phyloP scores from a whole-genome alignment of 1,140 invertebrate genomes.

The Drosophila neocordata region DNA sequence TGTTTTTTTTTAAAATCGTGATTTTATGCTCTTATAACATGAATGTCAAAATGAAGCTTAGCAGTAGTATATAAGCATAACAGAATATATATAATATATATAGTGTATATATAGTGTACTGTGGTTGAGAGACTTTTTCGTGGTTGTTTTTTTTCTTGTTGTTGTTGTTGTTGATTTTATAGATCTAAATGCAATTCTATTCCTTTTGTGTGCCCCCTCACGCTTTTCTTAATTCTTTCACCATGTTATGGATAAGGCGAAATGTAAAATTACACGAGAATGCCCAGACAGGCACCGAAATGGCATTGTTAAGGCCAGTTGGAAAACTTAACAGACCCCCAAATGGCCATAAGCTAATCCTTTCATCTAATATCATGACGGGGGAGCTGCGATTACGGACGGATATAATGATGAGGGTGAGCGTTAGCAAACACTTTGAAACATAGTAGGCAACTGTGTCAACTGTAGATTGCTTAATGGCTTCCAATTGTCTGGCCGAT shows the following conservation, averaged over 20 bases:
- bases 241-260: conserved; percentile 48
- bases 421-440: conserved; percentile 55
- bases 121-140: neutral
- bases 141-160: neutral
- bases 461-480: conserved; percentile 49
- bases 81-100: conserved; percentile 27
- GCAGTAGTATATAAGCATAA: conserved; percentile 36
- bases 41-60: conserved; percentile 41
- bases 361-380: conserved; percentile 65
- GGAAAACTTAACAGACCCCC: conserved; percentile 70
- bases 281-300: conserved; percentile 73
- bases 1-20: conserved; percentile 39
- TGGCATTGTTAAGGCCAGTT: conserved; percentile 67
- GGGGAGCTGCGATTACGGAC: conserved; percentile 61
- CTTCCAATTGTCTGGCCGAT: conserved; percentile 31
- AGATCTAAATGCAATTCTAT: conserved; percentile 11
- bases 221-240: conserved; percentile 47
- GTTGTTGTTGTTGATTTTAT: neutral
- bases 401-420: conserved; percentile 56
- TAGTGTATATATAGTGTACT: neutral
- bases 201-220: conserved; percentile 20
- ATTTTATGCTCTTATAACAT: conserved; percentile 27
- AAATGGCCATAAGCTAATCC: conserved; percentile 63
- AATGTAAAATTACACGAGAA: conserved; percentile 76
- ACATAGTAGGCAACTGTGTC: conserved; percentile 64